Percentiles rank a stretch among this genome's conserved stretches.
Evolutionary conservation across 2,113 vertebrate genomes (phyloP).

Genomic region (Crotalus horridus): DNA sequence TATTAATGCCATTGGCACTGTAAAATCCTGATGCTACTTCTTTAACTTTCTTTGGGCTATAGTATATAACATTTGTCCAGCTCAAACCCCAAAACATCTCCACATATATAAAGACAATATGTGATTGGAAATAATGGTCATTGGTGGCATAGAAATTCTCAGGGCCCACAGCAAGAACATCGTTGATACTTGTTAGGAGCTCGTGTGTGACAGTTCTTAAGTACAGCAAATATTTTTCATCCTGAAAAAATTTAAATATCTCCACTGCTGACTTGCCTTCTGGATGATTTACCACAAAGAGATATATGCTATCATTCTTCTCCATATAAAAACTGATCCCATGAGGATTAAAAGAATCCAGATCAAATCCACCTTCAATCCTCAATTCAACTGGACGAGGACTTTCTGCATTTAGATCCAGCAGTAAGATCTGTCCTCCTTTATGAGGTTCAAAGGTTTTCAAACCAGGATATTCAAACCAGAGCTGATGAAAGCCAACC

Average conservation of each 20-base stretch:
- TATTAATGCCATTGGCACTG: constrained; percentile 85
- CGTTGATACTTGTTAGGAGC: constrained; percentile 86
- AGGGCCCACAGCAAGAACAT: constrained; percentile 82
- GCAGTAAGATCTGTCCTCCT: constrained; percentile 77
- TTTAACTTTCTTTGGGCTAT: constrained; percentile 83
- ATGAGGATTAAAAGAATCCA: constrained; percentile 85
- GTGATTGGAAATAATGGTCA: constrained; percentile 78
- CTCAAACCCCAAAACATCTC: constrained; percentile 70
- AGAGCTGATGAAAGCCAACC: too few species aligned
- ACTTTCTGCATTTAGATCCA: constrained; percentile 76
- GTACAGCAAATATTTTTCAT: constrained; percentile 77
- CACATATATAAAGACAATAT: constrained; percentile 52
- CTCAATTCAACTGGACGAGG: constrained; percentile 72
- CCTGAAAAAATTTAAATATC: constrained; percentile 81
- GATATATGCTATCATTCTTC: constrained; percentile 75
- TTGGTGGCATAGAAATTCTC: constrained; percentile 93
- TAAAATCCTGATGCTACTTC: constrained; percentile 80
- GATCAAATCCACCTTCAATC: constrained; percentile 83
- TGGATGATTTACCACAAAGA: constrained; percentile 92
- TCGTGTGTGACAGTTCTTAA: constrained; percentile 85
- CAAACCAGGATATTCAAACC: too few species aligned
- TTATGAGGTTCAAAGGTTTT: neutral
- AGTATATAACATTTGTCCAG: constrained; percentile 85
- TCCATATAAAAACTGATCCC: constrained; percentile 83
- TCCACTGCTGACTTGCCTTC: constrained; percentile 80